Evolutionary conservation across 2,888 invertebrate species (phyloP), one percentile per base, ranked within the genome.

Genomic region (Seira ritae): DNA sequence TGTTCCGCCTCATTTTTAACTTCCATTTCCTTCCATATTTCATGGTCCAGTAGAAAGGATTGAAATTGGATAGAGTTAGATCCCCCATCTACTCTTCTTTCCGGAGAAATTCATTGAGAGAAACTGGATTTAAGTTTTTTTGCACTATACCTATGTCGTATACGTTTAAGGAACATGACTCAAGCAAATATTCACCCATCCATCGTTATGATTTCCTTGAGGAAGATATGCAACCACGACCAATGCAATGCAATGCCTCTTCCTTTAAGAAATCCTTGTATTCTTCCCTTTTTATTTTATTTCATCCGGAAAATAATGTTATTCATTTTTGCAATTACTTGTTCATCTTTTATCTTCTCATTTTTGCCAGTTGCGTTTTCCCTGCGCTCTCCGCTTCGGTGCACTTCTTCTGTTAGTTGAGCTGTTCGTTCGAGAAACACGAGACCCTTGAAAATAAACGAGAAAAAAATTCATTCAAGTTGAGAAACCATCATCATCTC

Each of bases 1-100:
- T 70, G 80, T 80, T 80, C 80, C 75, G 75, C 50, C 75, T 75
- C 80, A 80, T 80, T 75, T 80, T 74, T 75, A 75, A 68, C 20
- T 20, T 62, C 15, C 20, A 15, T 62, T 42, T 80, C n/a, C 60
- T 80, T 80, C 74, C 80, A 75, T 80, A 80, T 80, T 80, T 80
- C 80, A 80, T 75, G 80, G 80, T 75, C 80, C 80, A 75, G 75
- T 71, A 84, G 80, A 65, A 37, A 15, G 42, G 55, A 19, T 67
- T 60, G 76, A 72, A 84, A 76, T 80, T 75, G 80, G 72, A 69
- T 79, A 78, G 20, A 65, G n/a, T n/a, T n/a, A n/a, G n/a, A 62
- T 12, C 15, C 20, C 50, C 8, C 31, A 31, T 8, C 8, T 8
- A 31, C 31, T 31, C 31, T 4, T n/a, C 2, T 31, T 31, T 8